A percentile compares a stretch with the other conserved stretches of the same genome.
phyloP scores from a whole-genome alignment of 2,888 invertebrate genomes.

The Sphinx pinastri region DNA sequence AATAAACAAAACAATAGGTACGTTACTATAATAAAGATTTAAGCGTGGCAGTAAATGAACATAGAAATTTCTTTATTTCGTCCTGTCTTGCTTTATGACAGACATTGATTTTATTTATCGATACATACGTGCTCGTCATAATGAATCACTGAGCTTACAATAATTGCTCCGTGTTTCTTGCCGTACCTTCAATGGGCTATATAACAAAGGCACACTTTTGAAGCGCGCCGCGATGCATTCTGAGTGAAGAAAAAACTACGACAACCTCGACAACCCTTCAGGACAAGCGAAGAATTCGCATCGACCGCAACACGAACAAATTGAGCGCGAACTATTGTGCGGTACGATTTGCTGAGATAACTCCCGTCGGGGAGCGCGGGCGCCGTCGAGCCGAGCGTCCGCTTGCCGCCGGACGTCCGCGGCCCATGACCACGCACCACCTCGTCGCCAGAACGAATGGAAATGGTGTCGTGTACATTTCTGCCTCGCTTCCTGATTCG shows the following conservation, averaged over 20 bases:
- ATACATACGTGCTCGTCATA: slow-evolving; percentile 11
- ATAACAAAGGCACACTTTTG: slow-evolving; percentile 52
- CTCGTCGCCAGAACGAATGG: slow-evolving; percentile 32
- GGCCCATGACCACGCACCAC: slow-evolving; percentile 41
- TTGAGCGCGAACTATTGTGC: slow-evolving; percentile 81
- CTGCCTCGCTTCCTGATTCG: slow-evolving; percentile 38
- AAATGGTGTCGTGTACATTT: slow-evolving; percentile 46
- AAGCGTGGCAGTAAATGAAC: not conserved
- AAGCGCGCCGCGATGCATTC: slow-evolving; percentile 40
- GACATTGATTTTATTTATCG: not conserved
- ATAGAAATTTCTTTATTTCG: not conserved
- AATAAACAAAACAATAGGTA: not conserved
- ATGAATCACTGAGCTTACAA: slow-evolving; percentile 54
- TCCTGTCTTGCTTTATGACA: not conserved
- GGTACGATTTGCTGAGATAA: slow-evolving; percentile 81
- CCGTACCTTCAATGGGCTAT: slow-evolving; percentile 58
- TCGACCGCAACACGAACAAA: slow-evolving; percentile 82
- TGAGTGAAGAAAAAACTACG: slow-evolving; percentile 72
- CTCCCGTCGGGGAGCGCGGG: slow-evolving; percentile 72
- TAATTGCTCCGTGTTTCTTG: slow-evolving; percentile 57
- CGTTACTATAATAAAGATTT: not conserved
- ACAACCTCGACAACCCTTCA: slow-evolving; percentile 65
- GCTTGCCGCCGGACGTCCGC: slow-evolving; percentile 65
- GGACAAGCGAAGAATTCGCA: slow-evolving; percentile 79
- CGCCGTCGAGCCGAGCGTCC: slow-evolving; percentile 60